Conservation (phyloP, 2,888 invertebrate species). For the Ceratothoa steindachneri region DNA sequence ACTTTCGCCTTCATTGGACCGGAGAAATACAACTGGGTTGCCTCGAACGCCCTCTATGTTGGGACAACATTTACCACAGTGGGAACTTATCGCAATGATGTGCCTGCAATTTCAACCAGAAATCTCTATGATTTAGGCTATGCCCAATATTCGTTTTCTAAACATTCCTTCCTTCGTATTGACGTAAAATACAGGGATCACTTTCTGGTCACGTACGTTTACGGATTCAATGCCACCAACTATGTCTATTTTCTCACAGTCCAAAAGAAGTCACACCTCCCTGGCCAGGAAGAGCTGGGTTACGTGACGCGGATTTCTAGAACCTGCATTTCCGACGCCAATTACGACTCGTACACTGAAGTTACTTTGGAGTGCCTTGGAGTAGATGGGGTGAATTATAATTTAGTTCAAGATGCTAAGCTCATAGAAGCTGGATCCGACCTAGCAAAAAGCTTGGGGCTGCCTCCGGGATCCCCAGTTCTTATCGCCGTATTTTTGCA, state of each 20-base stretch:
- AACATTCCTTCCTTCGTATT: constrained; percentile 78
- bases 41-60: constrained; percentile 80
- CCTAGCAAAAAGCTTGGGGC: constrained; percentile 70
- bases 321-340: constrained; percentile 88
- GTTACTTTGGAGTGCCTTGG: constrained; percentile 84
- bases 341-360: constrained; percentile 95
- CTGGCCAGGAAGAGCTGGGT: constrained; percentile 80
- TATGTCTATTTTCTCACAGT: constrained; percentile 94
- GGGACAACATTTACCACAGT: constrained; percentile 93
- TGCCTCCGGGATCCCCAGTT: constrained; percentile 72
- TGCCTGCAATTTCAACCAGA: constrained; percentile 85
- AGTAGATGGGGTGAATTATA: constrained; percentile 68
- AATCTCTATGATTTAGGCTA: constrained; percentile 73
- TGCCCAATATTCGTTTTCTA: constrained; percentile 76
- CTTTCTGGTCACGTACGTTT: constrained; percentile 90
- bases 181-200: constrained; percentile 91
- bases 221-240: constrained; percentile 90
- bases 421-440: constrained; percentile 80
- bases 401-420: constrained; percentile 90
- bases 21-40: constrained; percentile 71
- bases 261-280: constrained; percentile 83
- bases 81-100: constrained; percentile 85
- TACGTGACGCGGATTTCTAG: constrained; percentile 85
- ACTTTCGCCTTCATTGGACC: constrained; percentile 47
- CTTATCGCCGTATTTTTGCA: constrained; percentile 84